Evolutionary conservation across 2,113 vertebrate species (phyloP).

Genomic region (Todiramphus chloris): DNA sequence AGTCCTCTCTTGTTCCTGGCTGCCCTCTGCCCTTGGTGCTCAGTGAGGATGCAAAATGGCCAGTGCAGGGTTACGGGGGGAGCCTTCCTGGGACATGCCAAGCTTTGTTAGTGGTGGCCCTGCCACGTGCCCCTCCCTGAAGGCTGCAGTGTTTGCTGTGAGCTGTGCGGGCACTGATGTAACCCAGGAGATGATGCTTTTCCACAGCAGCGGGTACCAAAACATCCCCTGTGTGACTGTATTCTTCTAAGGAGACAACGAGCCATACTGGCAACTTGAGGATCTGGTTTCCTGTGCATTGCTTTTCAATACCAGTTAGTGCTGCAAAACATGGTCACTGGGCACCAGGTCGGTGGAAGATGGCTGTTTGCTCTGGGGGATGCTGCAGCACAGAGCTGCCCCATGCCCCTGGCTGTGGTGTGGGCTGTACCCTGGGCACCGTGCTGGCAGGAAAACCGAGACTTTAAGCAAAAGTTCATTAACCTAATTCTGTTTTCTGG

Average conservation of each 20-base stretch:
- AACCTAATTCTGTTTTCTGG: neutral
- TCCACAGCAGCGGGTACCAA: no score
- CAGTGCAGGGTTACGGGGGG: rapidly evolving
- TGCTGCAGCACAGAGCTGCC: neutral
- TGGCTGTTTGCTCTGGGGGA: neutral
- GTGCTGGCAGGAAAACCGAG: neutral
- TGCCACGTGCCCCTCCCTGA: neutral
- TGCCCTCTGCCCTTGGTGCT: neutral
- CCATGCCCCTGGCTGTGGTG: rapidly evolving
- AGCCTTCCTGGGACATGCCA: rapidly evolving
- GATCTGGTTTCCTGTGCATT: neutral
- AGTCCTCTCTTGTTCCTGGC: neutral
- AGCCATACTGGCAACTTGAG: rapidly evolving
- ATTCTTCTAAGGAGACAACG: neutral
- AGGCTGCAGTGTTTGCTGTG: rapidly evolving
- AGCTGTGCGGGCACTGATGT: neutral
- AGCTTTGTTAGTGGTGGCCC: neutral
- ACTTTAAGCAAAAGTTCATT: neutral
- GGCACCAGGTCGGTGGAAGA: neutral
- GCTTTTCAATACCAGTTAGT: neutral
- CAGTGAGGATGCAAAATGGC: neutral
- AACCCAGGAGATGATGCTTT: neutral
- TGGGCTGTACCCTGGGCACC: neutral
- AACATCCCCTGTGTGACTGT: rapidly evolving
- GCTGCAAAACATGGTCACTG: neutral